Evolutionary conservation across 2,888 invertebrate genomes (phyloP).

Genomic region (Catonia carolina): DNA sequence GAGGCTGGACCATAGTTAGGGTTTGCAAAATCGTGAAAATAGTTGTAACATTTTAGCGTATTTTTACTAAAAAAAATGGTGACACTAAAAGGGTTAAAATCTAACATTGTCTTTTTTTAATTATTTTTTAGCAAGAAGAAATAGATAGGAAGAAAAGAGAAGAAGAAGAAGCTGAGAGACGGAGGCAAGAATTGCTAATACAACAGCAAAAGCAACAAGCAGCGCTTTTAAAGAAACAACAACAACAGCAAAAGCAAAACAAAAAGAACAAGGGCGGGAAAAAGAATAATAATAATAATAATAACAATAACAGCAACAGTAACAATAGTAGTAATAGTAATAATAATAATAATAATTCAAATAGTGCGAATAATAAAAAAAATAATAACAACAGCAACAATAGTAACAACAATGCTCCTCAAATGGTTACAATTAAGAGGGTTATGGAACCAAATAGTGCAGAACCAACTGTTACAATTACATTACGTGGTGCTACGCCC

Average conservation of each 20-base stretch:
- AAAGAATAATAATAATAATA: conserved; percentile 18
- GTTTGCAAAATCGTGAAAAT: too few relatives aligned
- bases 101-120: too few relatives aligned
- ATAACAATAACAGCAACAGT: background rate
- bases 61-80: too few relatives aligned
- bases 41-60: too few relatives aligned
- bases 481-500: conserved; percentile 64
- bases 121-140: conserved; percentile 43
- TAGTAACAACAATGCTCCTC: conserved; percentile 29
- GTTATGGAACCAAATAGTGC: conserved; percentile 58
- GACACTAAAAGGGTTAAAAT: too few relatives aligned
- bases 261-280: conserved; percentile 25
- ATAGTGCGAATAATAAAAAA: background rate
- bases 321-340: conserved; percentile 17
- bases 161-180: conserved; percentile 42
- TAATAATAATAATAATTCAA: conserved; percentile 14
- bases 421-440: conserved; percentile 65
- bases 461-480: conserved; percentile 69
- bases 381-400: conserved; percentile 9
- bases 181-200: conserved; percentile 42
- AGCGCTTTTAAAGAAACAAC: conserved; percentile 20
- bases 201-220: conserved; percentile 41
- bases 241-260: conserved; percentile 29
- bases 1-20: too few relatives aligned
- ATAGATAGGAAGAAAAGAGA: conserved; percentile 41